These are phyloP conservation scores for Synergus umbraculus DNA, from an alignment of 2,888 invertebrate species.

Conservation along the genomic window DNA sequence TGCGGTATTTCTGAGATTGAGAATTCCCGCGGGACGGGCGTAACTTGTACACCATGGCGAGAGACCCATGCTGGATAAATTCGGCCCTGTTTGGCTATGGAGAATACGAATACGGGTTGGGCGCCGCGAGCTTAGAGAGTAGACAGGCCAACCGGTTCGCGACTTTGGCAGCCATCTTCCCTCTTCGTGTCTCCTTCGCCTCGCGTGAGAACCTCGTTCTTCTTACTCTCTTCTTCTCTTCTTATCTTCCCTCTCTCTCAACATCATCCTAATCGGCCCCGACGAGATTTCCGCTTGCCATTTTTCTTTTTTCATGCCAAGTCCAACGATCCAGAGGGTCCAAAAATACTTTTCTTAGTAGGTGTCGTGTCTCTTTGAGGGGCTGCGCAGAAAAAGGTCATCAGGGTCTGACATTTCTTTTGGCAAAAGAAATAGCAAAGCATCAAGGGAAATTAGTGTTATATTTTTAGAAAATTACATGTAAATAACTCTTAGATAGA, in stretches of 20 bases:
- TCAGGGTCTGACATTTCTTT: constrained; percentile 33
- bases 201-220: constrained; percentile 68
- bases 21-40: constrained; percentile 36
- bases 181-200: constrained; percentile 66
- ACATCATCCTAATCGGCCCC: constrained; percentile 52
- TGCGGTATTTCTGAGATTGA: constrained; percentile 39
- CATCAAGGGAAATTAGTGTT: no score
- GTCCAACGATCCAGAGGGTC: constrained; percentile 54
- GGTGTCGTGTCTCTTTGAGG: constrained; percentile 48
- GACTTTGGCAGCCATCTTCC: constrained; percentile 74
- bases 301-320: constrained; percentile 50
- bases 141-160: constrained; percentile 75
- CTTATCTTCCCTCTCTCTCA: constrained; percentile 52
- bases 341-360: constrained; percentile 57
- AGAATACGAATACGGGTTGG: constrained; percentile 47
- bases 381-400: constrained; percentile 40
- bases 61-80: constrained; percentile 43
- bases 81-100: constrained; percentile 58
- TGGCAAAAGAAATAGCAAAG: neutral
- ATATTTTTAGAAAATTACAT: no score
- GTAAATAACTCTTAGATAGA: no score
- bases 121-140: constrained; percentile 68
- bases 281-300: constrained; percentile 61
- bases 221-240: constrained; percentile 53
- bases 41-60: constrained; percentile 33